Conservation (phyloP, 2,113 vertebrate species). For the Erinaceus europaeus region DNA sequence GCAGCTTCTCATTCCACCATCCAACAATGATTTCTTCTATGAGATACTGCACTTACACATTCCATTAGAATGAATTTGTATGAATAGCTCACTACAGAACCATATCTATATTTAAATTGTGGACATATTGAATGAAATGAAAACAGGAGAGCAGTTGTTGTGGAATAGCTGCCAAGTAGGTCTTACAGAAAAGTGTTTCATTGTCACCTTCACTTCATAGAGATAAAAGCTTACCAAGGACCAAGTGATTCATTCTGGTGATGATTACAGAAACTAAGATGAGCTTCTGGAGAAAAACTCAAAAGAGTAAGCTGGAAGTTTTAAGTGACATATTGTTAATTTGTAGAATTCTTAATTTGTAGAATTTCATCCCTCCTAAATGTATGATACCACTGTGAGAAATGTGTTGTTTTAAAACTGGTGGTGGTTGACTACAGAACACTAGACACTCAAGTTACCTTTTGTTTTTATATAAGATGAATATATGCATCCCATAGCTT, state of each 20-base stretch:
- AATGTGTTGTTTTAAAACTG: conserved; percentile 61
- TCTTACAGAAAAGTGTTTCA: conserved; percentile 70
- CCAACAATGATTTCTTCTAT: too few relatives aligned
- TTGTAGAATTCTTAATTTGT: conserved; percentile 77
- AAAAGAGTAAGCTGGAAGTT: conserved; percentile 76
- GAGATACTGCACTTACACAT: conserved; percentile 32
- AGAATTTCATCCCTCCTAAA: conserved; percentile 72
- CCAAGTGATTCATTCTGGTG: conserved; percentile 68
- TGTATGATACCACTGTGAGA: conserved; percentile 70
- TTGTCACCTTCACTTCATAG: conserved; percentile 81
- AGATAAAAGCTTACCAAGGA: conserved; percentile 78
- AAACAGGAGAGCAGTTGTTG: conserved; percentile 67
- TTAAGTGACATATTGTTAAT: conserved; percentile 73
- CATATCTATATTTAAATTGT: conserved; percentile 63
- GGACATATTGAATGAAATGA: conserved; percentile 77
- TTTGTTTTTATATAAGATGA: conserved; percentile 42
- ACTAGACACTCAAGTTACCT: conserved; percentile 67
- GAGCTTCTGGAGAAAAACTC: conserved; percentile 61
- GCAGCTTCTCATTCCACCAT: too few relatives aligned
- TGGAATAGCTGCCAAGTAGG: conserved; percentile 74
- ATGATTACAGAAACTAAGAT: conserved; percentile 74
- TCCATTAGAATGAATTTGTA: conserved; percentile 43
- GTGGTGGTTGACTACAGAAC: conserved; percentile 58
- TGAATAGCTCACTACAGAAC: conserved; percentile 37
- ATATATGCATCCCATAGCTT: conserved; percentile 54